These are phyloP conservation scores for Prionace glauca DNA, from an alignment of 2,797 vertebrate genomes.

Conservation along the genomic window DNA sequence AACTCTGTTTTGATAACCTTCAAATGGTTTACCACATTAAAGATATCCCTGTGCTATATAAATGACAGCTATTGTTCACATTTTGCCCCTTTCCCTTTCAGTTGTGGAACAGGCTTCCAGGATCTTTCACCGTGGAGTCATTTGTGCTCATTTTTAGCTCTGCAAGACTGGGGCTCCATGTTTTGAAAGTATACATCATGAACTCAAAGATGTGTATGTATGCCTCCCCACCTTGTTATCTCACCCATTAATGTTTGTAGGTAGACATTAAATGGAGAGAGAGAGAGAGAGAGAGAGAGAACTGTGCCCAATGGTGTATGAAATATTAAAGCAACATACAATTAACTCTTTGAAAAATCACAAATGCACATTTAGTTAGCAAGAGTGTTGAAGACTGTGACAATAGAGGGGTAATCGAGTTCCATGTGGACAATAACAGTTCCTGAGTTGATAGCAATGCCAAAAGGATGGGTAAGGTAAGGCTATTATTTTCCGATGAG, in stretches of 20 bases:
- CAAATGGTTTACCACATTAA: neutral
- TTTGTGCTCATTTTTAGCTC: neutral
- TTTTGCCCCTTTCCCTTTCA: neutral
- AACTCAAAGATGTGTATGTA: neutral
- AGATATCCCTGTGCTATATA: neutral
- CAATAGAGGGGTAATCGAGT: neutral
- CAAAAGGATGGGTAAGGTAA: neutral
- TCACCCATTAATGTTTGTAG: neutral
- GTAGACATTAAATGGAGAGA: neutral
- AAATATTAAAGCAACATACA: neutral
- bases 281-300: too few species aligned
- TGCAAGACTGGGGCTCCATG: neutral
- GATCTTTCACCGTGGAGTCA: neutral
- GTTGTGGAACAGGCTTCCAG: neutral
- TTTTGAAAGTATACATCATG: neutral
- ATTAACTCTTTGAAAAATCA: neutral
- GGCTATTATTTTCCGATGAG: neutral
- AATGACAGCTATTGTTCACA: neutral
- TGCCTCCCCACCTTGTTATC: neutral
- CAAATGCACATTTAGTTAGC: neutral
- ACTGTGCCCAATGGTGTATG: neutral
- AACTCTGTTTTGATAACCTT: neutral
- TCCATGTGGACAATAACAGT: neutral
- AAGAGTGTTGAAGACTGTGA: neutral
- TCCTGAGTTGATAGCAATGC: neutral